Base-by-base conservation (phyloP, 2,113 vertebrate species). In the Pelodiscus sinensis region DNA sequence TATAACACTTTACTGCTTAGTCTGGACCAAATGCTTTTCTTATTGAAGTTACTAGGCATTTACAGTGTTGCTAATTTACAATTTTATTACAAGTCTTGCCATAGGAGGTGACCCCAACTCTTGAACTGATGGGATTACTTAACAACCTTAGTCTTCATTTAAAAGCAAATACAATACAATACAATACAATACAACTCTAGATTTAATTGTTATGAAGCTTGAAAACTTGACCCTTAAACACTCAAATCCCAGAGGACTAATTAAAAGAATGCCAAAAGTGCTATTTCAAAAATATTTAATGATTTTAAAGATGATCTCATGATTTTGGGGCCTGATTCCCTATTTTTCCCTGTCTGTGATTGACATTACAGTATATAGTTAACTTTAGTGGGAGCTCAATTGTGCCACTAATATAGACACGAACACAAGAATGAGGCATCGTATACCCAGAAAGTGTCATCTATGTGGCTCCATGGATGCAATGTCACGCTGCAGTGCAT, bases 41-140 rank as follows among this genome's bases (percentile, higher is more conserved):
- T 73, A 78, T 31, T 93, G 89, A 92, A 94, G 38, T n/a, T 58
- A 93, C 22, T 56, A 44, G 88, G 86, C 7, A 31, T 78, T 84
- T 88, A 52, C 75, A 88, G 71, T 2, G 81, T 60, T 82, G 2
- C 4, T n/a, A 60, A 90, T 90, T 85, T 82, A 89, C 52, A 4
- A 51, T 89, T 96, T 92, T 79, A 73, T 2, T 58, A 85, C 90
- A 54, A 89, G 2, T 94, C 90, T 91, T 87, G 78, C 15, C 91
- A 75, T 31, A 8, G 19, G 92, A 85, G 88, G 22, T 60, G n/a
- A 38, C 13, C 94, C 51, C 58, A 87, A 78, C 85, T 86, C 27
- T 77, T 91, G 8, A 18, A 71, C 65, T 21, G 4, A 35, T 10
- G 51, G 55, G 78, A 77, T 93, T 93, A 73, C 10, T 78, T 0